phyloP scores from a whole-genome alignment of 2,113 vertebrate species.

The Apteryx owenii region DNA sequence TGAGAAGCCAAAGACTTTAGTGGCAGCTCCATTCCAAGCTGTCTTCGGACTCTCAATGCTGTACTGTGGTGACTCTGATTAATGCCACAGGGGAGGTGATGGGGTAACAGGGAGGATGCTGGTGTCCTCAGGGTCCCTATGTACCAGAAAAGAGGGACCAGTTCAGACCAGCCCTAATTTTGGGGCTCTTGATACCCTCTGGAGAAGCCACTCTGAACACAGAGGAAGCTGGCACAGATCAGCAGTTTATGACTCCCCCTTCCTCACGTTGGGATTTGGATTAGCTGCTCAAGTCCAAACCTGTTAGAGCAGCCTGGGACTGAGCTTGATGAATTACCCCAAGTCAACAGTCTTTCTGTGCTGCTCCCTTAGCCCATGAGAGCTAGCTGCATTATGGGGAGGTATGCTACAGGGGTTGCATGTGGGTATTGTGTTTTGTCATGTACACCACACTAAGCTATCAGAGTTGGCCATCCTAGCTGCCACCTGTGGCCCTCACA shows the following conservation, averaged over 20 bases:
- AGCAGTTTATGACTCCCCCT: background rate
- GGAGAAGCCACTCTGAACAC: background rate
- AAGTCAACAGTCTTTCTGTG: background rate
- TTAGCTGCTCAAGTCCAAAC: background rate
- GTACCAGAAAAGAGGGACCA: background rate
- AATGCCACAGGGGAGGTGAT: rapidly evolving
- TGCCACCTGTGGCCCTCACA: background rate
- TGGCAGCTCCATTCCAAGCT: background rate
- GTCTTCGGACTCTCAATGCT: background rate
- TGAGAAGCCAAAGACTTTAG: background rate
- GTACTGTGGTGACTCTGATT: background rate
- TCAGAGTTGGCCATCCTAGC: background rate
- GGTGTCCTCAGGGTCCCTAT: background rate
- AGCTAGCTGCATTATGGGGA: background rate
- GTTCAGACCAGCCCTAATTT: background rate
- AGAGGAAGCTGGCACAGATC: background rate
- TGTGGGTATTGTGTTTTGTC: background rate
- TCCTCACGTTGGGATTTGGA: background rate
- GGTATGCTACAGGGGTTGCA: rapidly evolving
- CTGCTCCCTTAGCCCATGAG: rapidly evolving
- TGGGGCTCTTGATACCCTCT: background rate
- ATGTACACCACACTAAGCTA: background rate
- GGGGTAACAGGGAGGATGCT: background rate
- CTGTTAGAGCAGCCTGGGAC: background rate
- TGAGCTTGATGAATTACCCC: background rate